Base-by-base conservation (phyloP, 2,888 invertebrate genomes). In the Hydrotaea diabolus region DNA sequence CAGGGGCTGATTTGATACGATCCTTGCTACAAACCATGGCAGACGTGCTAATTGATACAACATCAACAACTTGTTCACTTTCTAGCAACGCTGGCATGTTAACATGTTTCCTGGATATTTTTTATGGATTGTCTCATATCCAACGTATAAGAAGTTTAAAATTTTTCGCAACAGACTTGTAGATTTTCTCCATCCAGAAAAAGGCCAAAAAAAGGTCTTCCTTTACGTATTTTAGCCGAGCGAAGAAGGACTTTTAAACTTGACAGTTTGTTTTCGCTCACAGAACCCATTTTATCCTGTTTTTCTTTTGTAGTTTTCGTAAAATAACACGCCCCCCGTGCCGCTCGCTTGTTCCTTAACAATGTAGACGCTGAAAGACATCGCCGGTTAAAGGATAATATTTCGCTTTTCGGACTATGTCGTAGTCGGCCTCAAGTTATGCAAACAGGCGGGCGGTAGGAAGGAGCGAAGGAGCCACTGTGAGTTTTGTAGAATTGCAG, bases 391-490 rank as follows among this genome's bases (percentile, higher is more conserved):
- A 59, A 26, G 59, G 59, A 59, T 59, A 59, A 59, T 26, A 26
- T 59, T 59, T 23, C 26, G 23, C 11, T 15, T 59, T 59, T 66
- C 43, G 19, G 15, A 71, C n/a, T 49, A 26, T 53, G 17, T 21
- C 7, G 31, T 71, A 26, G 59, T 53, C 15, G 2, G 74, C 80
- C 74, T 77, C 26, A 77, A 77, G 80, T 69, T 83, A 74, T 83
- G 59, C 53, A 71, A 74, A 71, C 55, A 43, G 2, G 11, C 9
- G 15, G 9, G 1, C 3, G 7, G 64, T 21, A 23, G 39, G 7
- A n/a, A 59, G 2, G 31, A 31, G 17, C n/a, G 15, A 8, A 36
- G 8, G 23, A 49, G n/a, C n/a, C n/a, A n/a, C n/a, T n/a, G n/a
- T n/a, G n/a, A 31, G 31, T 31, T 31, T 31, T 31, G 2, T 31